Base-by-base conservation (phyloP, 2,888 invertebrate species). In the Syrista parreyssii region DNA sequence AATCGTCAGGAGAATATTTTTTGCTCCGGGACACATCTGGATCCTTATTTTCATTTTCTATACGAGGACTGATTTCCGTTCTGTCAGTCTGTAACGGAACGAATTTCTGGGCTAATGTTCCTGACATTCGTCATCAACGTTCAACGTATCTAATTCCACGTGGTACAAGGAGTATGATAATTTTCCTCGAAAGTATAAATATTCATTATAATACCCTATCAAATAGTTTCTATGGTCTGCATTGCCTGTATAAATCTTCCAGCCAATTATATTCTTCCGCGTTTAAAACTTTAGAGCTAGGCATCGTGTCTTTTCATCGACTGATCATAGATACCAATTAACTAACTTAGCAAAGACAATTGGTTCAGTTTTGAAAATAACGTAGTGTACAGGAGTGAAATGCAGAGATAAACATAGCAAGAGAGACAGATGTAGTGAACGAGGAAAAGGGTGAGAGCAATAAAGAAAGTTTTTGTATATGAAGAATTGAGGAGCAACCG, bases 31-130 rank as follows among this genome's bases (percentile, higher is more conserved):
- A 82, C 85, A 79, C 85, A 85, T 83, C 86, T 86, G 86, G 80
- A 84, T 82, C 81, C 85, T 85, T 83, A 86, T 85, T 86, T 86
- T 85, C 84, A 86, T 86, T 86, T 86, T 86, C 82, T 80, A 81
- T 74, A 69, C 74, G 80, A 82, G 55, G 23, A 84, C 82, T 85
- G 81, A 86, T 86, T 86, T 82, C 84, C 30, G 11, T 32, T 71
- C 33, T 71, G 31, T 23, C 71, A 32, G 11, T 71, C 71, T 71
- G 31, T 34, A 33, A 71, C 71, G 6, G 9, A 55, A 55, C 9
- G 6, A 55, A 55, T 55, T 55, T 71, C 30, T 71, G n/a, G 30
- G 34, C 30, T 34, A 33, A 71, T 71, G 71, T 15, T 31, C 12
- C 12, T 34, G 71, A 55, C 71, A 71, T 71, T 34, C 71, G 15